These are phyloP conservation scores for Tethea ocularis DNA, from an alignment of 2,888 invertebrate species.

Conservation along the genomic window DNA sequence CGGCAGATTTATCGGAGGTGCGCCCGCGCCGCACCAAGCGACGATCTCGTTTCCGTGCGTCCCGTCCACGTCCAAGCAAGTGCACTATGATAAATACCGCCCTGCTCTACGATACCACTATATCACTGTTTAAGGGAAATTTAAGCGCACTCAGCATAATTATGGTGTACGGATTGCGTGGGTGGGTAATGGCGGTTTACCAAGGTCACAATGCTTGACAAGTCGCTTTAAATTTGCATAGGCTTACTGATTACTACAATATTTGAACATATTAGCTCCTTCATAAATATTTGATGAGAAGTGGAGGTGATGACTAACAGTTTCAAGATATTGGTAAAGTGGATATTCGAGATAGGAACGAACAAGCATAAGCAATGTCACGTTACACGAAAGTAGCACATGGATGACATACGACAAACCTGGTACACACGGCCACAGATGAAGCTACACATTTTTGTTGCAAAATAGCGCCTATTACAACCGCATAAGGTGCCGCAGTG, in stretches of 20 bases:
- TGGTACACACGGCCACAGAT: no score
- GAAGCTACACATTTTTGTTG: no score
- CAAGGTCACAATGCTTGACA: constrained; percentile 32
- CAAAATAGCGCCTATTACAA: no score
- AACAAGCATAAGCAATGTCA: no score
- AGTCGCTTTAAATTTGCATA: background rate
- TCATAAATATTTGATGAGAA: no score
- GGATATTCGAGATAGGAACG: no score
- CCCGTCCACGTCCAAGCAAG: constrained; percentile 52
- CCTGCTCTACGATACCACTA: constrained; percentile 55
- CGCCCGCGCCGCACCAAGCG: constrained; percentile 59
- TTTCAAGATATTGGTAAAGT: no score
- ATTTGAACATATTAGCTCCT: no score
- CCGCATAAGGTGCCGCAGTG: no score
- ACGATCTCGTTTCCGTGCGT: constrained; percentile 78
- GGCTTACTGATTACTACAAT: background rate
- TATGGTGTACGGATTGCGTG: constrained; percentile 33
- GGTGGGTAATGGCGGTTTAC: constrained; percentile 35
- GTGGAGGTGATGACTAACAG: no score
- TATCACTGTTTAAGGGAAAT: constrained; percentile 53
- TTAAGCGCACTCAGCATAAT: constrained; percentile 51
- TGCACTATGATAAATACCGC: constrained; percentile 57
- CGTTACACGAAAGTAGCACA: no score
- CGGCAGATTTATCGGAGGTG: constrained; percentile 80
- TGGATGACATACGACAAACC: no score